Evolutionary conservation across 1,140 invertebrate genomes (phyloP).

Genomic region (Asbolus verrucosus): DNA sequence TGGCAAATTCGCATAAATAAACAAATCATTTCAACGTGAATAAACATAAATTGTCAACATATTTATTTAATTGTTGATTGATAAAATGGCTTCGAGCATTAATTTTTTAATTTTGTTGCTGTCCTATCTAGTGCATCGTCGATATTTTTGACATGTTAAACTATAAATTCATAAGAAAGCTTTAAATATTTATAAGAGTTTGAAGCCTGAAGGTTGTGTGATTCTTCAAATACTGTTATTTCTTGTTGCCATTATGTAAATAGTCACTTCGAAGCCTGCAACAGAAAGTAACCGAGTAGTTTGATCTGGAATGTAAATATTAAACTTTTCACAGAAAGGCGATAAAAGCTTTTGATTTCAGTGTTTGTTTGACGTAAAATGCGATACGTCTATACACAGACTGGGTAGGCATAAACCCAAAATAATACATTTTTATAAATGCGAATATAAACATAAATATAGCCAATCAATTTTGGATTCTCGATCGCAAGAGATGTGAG

Average conservation of each 20-base stretch:
- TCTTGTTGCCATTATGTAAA: slow-evolving; percentile 46
- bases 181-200: neutral
- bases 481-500: no score
- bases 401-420: slow-evolving; percentile 18
- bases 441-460: slow-evolving; percentile 5
- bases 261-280: slow-evolving; percentile 36
- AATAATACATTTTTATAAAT: slow-evolving; percentile 28
- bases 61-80: slow-evolving; percentile 1
- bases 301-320: slow-evolving; percentile 47
- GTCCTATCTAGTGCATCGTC: no score
- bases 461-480: no score
- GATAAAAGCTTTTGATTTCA: slow-evolving; percentile 47
- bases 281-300: slow-evolving; percentile 34
- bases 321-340: slow-evolving; percentile 46
- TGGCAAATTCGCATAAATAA: slow-evolving; percentile 17
- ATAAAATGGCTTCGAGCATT: no score
- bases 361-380: slow-evolving; percentile 35
- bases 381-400: slow-evolving; percentile 22
- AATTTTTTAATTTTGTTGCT: no score
- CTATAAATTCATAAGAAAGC: no score
- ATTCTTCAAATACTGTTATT: slow-evolving; percentile 11
- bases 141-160: no score
- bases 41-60: neutral
- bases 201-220: neutral
- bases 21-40: slow-evolving; percentile 12